Conservation (phyloP, 1,140 invertebrate species). For the Hyphantria cunea region DNA sequence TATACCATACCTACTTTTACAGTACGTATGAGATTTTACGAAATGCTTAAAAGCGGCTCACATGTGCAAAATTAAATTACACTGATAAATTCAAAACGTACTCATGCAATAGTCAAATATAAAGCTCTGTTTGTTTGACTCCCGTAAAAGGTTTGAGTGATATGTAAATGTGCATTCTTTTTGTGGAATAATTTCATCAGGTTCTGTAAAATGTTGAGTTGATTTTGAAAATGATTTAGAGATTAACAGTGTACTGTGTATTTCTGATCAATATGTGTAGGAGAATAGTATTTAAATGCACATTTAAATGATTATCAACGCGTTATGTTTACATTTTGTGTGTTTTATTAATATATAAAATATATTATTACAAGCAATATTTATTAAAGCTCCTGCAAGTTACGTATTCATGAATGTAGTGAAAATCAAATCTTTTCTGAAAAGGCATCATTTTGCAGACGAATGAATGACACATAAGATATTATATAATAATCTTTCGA, state of each 20-base stretch:
- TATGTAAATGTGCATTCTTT: not conserved
- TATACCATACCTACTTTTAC: slow-evolving; percentile 43
- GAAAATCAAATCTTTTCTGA: too few species aligned
- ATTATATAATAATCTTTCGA: too few species aligned
- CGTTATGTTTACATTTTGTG: not conserved
- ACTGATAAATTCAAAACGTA: slow-evolving; percentile 38
- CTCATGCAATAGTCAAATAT: slow-evolving; percentile 34
- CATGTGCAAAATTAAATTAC: slow-evolving; percentile 46
- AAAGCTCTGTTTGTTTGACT: slow-evolving; percentile 16
- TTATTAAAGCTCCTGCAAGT: too few species aligned
- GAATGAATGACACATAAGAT: too few species aligned
- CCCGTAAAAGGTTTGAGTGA: not conserved
- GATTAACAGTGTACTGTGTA: not conserved
- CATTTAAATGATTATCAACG: too few species aligned
- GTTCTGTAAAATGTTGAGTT: not conserved
- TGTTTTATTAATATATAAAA: too few species aligned
- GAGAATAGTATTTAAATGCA: too few species aligned
- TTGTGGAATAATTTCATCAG: slow-evolving; percentile 2
- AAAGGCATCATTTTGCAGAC: too few species aligned
- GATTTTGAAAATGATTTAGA: not conserved
- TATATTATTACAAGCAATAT: too few species aligned
- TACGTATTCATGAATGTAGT: too few species aligned
- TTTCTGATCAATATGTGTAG: too few species aligned
- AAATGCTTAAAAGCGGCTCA: slow-evolving; percentile 43
- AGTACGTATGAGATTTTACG: slow-evolving; percentile 45